Evolutionary conservation across 2,113 vertebrate species (phyloP).

Genomic region (Pogona vitticeps): DNA sequence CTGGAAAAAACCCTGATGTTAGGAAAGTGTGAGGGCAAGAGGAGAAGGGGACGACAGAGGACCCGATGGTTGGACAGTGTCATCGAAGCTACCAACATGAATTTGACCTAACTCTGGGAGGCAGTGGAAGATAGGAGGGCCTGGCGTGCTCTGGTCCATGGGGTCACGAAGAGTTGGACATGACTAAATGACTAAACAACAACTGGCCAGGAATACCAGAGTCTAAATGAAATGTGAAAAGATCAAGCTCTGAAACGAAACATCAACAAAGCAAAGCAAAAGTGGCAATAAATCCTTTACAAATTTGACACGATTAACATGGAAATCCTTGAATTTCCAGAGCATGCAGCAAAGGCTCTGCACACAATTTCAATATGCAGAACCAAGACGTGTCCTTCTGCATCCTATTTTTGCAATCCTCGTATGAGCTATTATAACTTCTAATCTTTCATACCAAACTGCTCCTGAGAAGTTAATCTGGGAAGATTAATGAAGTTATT

Average conservation of each 20-base stretch:
- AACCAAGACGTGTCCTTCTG: not conserved
- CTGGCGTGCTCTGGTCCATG: too few relatives aligned
- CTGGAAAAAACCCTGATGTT: too few relatives aligned
- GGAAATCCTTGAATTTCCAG: not conserved
- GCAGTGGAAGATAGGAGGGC: too few relatives aligned
- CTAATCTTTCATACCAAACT: slow-evolving; percentile 23
- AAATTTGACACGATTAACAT: not conserved
- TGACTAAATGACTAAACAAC: too few relatives aligned
- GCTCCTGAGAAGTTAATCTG: slow-evolving; percentile 11
- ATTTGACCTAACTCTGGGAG: too few relatives aligned
- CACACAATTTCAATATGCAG: not conserved
- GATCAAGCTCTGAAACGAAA: too few relatives aligned
- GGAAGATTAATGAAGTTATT: slow-evolving; percentile 50
- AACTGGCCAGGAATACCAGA: not conserved
- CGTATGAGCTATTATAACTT: slow-evolving; percentile 1
- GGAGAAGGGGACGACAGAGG: too few relatives aligned
- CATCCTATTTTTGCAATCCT: not conserved
- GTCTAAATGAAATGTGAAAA: not conserved
- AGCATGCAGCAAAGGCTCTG: not conserved
- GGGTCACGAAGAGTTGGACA: too few relatives aligned
- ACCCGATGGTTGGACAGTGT: too few relatives aligned
- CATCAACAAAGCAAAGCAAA: too few relatives aligned
- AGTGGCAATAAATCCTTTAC: not conserved
- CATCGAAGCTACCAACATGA: too few relatives aligned
- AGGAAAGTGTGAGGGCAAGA: too few relatives aligned